Evolutionary conservation across 2,888 invertebrate genomes (phyloP), one percentile per base, ranked within the genome.

Genomic region (Lathronympha strigana): DNA sequence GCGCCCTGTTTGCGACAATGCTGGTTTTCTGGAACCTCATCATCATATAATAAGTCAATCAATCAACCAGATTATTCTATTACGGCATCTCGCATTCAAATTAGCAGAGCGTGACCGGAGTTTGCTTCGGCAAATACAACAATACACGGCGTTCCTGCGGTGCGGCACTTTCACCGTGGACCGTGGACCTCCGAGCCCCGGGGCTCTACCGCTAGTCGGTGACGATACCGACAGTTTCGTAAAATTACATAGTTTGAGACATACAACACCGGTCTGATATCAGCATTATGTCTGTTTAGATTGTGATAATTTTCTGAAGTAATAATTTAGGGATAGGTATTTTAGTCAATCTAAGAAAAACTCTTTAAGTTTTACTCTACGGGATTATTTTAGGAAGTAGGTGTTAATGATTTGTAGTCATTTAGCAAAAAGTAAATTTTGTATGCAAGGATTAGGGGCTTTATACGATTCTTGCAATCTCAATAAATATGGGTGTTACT

Each of bases 21-120:
- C 66, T 17, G 28, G 64, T 61, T 68, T 68, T 62, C 66, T 62
- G 58, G 62, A 62, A 62, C 68, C 68, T 68, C 68, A 66, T 68
- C 68, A 66, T 68, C 68, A 68, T 68, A 68, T 68, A 67, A 68
- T 68, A 68, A 68, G 68, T 67, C 67, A 54, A 68, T 68, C 68
- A 67, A 67, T 68, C 67, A 68, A 67, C 63, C 23, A 68, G 68
- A 68, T 68, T 67, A 68, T 68, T 68, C 63, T 67, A 68, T 68
- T 68, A 68, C 68, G 62, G 67, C 67, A 68, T 60, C 68, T 68
- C 51, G 61, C 63, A 68, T 68, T 67, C 63, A 68, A 67, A 68
- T 67, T 68, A 68, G 68, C 68, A 47, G 55, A 68, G 68, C 68
- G 67, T 68, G 68, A 68, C 68, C 47, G 58, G 28, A 61, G 63